phyloP scores from a whole-genome alignment of 53 echinoderm and acorn worm genomes.

The Antedon mediterranea region DNA sequence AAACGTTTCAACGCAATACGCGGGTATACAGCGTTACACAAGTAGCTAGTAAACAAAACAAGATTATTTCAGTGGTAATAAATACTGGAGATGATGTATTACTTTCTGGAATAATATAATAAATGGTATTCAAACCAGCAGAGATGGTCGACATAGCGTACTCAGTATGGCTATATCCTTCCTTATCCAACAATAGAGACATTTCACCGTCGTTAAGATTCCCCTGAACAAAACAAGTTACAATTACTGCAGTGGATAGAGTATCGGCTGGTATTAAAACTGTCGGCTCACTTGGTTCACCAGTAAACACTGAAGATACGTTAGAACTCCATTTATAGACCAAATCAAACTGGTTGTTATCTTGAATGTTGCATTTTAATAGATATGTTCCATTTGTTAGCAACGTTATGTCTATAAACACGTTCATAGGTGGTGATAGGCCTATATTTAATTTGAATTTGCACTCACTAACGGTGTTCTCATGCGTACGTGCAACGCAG shows the following conservation, averaged over 20 bases:
- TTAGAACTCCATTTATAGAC: background rate
- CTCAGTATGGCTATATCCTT: too few relatives aligned
- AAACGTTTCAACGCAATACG: too few relatives aligned
- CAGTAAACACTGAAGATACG: background rate
- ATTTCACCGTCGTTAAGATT: background rate
- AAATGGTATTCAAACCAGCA: too few relatives aligned
- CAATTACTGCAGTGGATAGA: background rate
- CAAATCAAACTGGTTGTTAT: background rate
- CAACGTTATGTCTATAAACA: background rate
- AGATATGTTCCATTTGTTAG: background rate
- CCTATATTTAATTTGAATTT: background rate
- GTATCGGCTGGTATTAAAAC: background rate
- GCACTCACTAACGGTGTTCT: background rate
- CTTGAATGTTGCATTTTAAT: background rate
- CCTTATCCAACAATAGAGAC: background rate
- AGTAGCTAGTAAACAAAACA: too few relatives aligned
- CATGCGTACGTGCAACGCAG: background rate
- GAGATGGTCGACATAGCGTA: too few relatives aligned
- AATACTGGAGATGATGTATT: too few relatives aligned
- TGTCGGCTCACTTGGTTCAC: background rate
- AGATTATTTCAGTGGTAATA: too few relatives aligned
- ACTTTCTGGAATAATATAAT: too few relatives aligned
- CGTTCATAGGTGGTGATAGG: background rate
- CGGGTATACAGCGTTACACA: too few relatives aligned
- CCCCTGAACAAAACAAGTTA: background rate